phyloP scores from a whole-genome alignment of 1,140 invertebrate genomes.

The Magallana ariakensis region DNA sequence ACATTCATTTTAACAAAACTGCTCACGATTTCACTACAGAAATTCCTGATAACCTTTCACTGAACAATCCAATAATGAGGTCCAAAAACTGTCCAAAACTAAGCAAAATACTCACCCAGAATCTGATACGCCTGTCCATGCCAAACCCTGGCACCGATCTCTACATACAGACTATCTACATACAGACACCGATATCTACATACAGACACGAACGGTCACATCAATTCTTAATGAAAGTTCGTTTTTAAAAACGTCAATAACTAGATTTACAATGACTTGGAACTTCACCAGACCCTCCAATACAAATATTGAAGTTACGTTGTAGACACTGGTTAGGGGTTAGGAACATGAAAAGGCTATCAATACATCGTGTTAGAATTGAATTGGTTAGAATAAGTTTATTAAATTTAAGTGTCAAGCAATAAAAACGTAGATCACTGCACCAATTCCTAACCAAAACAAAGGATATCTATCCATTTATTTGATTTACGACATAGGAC shows the following conservation, averaged over 20 bases:
- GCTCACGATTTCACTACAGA: no score
- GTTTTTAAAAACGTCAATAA: slow-evolving; percentile 21
- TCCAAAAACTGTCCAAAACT: no score
- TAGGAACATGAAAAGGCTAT: slow-evolving; percentile 25
- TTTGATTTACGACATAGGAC: neutral
- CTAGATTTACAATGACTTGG: slow-evolving; percentile 28
- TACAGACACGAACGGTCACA: slow-evolving; percentile 16
- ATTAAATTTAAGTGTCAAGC: neutral
- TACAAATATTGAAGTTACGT: slow-evolving; percentile 12
- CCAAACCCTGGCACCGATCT: neutral
- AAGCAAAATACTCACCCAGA: neutral
- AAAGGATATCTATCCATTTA: neutral
- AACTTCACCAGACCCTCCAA: slow-evolving; percentile 9
- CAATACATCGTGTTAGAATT: neutral
- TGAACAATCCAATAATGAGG: no score
- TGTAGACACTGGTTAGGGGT: neutral
- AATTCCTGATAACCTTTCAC: no score
- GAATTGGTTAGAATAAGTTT: slow-evolving; percentile 1
- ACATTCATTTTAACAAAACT: no score
- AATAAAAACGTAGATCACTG: slow-evolving; percentile 9
- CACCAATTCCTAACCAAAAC: slow-evolving; percentile 17
- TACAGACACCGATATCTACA: slow-evolving; percentile 10
- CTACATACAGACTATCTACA: slow-evolving; percentile 3
- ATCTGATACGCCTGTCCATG: neutral
- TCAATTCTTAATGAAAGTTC: slow-evolving; percentile 23